Evolutionary conservation across 2,888 invertebrate species (phyloP), one percentile per base, ranked within the genome.

Genomic region (Orchestes rusci): DNA sequence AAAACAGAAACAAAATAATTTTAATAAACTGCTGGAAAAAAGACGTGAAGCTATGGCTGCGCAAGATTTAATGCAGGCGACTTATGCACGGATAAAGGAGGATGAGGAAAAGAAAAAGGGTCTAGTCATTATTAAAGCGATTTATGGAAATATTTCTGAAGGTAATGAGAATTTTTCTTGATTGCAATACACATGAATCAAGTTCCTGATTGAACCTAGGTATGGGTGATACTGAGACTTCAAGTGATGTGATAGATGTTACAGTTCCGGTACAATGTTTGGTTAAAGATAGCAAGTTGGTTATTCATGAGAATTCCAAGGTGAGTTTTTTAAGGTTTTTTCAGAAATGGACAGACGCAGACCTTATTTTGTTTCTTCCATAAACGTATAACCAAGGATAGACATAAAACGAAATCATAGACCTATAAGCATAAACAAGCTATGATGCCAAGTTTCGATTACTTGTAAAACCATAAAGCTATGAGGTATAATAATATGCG

Each of bases 261-360:
- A 93, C 91, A n/a, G 78, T 94, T 57, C 93, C 94, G 1, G 63
- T 97, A 17, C 97, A 97, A 69, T 93, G 94, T 63, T 77, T 95
- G 57, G 88, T 94, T 40, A 89, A 86, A 63, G 88, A 94, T 65
- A 88, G 94, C n/a, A 81, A 83, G 63, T 73, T 97, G 39, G 77
- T 85, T 50, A 73, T 96, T 34, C 82, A 91, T 50, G 85, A 86
- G 55, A 79, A 85, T 39, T 81, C 86, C 41, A 94, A 95, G 82
- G 93, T 93, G 68, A 37, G 31, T 40, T 8, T 34, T 34, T 34
- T 16, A 16, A 5, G 16, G 16, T 16, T 16, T 12, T 10, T 8
- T 31, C 12, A n/a, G 7, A 34, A n/a, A 29, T 15, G 35, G 30
- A 33, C 18, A 20, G 18, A n/a, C n/a, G 16, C 12, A 12, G 23